Percentiles rank a stretch among this genome's conserved stretches.
Evolutionary conservation across 2,113 vertebrate genomes (phyloP).

Genomic region (Coptodon rendalli): DNA sequence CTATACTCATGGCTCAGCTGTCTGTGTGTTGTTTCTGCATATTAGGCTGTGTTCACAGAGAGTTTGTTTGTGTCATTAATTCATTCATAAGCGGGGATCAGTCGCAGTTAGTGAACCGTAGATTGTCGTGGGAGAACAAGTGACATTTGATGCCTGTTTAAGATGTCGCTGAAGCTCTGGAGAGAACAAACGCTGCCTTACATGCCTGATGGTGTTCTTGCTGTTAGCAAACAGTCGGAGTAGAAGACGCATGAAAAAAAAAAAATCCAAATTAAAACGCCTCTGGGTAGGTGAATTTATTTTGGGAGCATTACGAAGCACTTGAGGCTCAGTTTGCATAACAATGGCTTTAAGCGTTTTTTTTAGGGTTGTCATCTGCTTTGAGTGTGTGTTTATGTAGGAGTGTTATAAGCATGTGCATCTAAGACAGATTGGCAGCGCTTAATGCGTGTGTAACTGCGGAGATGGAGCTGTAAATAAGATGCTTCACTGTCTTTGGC

Average conservation of each 20-base stretch:
- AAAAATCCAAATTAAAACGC: not conserved
- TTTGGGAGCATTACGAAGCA: not conserved
- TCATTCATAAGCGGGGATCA: slow-evolving; percentile 5
- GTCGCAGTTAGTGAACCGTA: not conserved
- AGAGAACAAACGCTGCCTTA: not conserved
- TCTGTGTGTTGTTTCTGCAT: not conserved
- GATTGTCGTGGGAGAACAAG: slow-evolving; percentile 7
- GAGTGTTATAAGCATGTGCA: not conserved
- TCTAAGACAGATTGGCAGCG: not conserved
- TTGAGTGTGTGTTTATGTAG: not conserved
- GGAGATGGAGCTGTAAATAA: not conserved
- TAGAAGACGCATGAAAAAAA: not conserved
- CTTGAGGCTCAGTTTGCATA: not conserved
- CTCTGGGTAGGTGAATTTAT: not conserved
- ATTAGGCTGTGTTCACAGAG: not conserved
- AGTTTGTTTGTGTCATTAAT: not conserved
- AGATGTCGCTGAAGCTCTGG: not conserved
- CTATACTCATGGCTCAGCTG: not conserved
- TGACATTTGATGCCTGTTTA: not conserved
- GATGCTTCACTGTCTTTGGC: not conserved
- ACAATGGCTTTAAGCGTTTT: not conserved
- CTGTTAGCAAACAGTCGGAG: not conserved
- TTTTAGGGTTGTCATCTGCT: not conserved
- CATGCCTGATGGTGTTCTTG: not conserved
- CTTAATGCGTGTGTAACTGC: not conserved